Base-by-base conservation (phyloP, 2,113 vertebrate species). In the Colinus virginianus region DNA sequence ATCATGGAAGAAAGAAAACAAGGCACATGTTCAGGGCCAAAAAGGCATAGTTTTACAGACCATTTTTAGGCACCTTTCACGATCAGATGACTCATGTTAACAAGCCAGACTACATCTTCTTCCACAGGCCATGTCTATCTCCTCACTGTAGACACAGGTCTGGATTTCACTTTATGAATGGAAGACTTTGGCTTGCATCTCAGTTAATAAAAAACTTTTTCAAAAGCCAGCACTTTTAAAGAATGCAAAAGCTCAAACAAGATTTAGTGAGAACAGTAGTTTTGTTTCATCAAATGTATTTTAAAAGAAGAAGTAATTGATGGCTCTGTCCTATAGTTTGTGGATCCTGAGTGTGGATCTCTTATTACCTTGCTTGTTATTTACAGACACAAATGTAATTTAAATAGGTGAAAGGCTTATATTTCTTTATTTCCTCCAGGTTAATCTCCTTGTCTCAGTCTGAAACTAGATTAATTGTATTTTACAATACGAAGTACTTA, bases 401-500 rank as follows among this genome's bases (percentile, higher is more conserved):
- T 83, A 21, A 94, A 9, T 69, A 72, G 68, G 55, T 70, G 55
- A 86, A 92, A 78, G 72, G 42, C 40, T 89, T 46, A 9, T 25
- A 78, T 82, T 76, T 79, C 25, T 93, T 78, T 89, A 84, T 84
- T 94, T 92, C 46, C 78, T 75, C 87, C 19, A 55, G 48, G 45
- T 75, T 87, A 82, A 94, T 88, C 7, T 9, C 48, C 30, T 43
- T 25, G 13, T 62, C 49, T 95, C 69, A 45, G 19, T 30, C 61
- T 67, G 56, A 72, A 76, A 22, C 82, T 63, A 51, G 40, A 94
- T 89, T 90, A 86, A 95, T 83, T 64, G 2, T 78, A 53, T 88
- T 96, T 87, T 91, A 68, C 34, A 93, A 71, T 71, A 58, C 22
- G 77, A 95, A 85, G 13, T 80, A 89, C 84, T 94, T 90, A 68